Base-by-base conservation (phyloP, 2,113 vertebrate genomes). In the Tychaedon coryphoeus region DNA sequence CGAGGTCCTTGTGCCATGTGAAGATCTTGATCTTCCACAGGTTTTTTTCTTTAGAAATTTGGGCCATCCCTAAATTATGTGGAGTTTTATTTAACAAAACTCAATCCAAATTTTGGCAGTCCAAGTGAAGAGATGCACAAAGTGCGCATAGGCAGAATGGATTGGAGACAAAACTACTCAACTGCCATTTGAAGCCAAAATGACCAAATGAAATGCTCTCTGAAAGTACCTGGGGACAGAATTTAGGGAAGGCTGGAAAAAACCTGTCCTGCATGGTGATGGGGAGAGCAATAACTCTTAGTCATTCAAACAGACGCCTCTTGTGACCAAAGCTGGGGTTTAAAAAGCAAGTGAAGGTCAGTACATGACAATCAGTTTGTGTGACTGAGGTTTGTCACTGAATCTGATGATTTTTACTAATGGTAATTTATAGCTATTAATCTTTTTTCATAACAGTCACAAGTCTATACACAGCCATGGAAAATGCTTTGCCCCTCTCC, bases 291-390 rank as follows among this genome's bases (percentile, higher is more conserved):
- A 18, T 61, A 67, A 50, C 13, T 23, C 26, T 45, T 28, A 83
- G 31, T 9, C 10, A 16, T 16, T 57, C 38, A 65, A 92, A 54
- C 1, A 72, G 14, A 36, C 0, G 0, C 9, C 9, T 4, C 16
- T 33, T 48, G 12, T 29, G 40, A 88, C 50, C 69, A 80, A 88
- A 81, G 11, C 47, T 81, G 34, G 11, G 10, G 31, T 14, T 51
- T 74, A 53, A 62, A 89, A 94, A 48, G 14, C 36, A 66, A 64
- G 16, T 45, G 16, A 71, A 11, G 43, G 23, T 51, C 61, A 73
- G 12, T 4, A 33, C 1, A 0, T 7, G 19, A 0, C 0, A 78
- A 34, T 64, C 33, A 28, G 8, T 22, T 77, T 53, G 48, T 48
- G 33, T 19, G 5, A 40, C 34, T 51, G 45, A 74, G 23, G 2